These are phyloP conservation scores for Erannis defoliaria DNA, from an alignment of 2,888 invertebrate genomes.

Conservation along the genomic window DNA sequence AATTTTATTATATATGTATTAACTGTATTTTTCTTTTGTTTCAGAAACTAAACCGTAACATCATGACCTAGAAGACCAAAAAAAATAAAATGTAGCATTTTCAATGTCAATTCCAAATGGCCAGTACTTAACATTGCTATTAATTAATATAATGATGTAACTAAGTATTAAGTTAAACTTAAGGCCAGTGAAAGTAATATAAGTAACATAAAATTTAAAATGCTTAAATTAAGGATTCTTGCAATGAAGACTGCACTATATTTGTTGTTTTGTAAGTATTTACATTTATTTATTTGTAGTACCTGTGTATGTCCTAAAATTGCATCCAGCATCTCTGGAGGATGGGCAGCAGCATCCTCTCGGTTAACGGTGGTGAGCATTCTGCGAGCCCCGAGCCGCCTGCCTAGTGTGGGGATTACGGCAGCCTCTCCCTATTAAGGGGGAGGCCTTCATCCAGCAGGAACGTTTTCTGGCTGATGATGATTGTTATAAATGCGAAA, in stretches of 20 bases:
- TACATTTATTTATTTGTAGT: conserved; percentile 3
- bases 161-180: conserved; percentile 35
- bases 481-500: too few species aligned
- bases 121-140: conserved; percentile 36
- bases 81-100: conserved; percentile 32
- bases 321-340: too few species aligned
- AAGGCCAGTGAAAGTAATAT: conserved; percentile 35
- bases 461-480: too few species aligned
- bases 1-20: too few species aligned
- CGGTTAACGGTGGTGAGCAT: too few species aligned
- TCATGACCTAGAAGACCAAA: conserved; percentile 13
- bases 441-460: too few species aligned
- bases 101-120: conserved; percentile 26
- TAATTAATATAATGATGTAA: conserved; percentile 26
- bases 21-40: conserved; percentile 29
- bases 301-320: too few species aligned
- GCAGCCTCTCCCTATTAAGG: too few species aligned
- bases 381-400: too few species aligned
- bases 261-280: conserved; percentile 37
- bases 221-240: conserved; percentile 9
- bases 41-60: conserved; percentile 24
- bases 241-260: conserved; percentile 16
- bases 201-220: conserved; percentile 19
- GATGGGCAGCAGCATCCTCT: too few species aligned
- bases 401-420: too few species aligned